Percentiles rank a stretch among this genome's conserved stretches.
Conservation (phyloP, 2,113 vertebrate genomes). For the Scophthalmus maximus region DNA sequence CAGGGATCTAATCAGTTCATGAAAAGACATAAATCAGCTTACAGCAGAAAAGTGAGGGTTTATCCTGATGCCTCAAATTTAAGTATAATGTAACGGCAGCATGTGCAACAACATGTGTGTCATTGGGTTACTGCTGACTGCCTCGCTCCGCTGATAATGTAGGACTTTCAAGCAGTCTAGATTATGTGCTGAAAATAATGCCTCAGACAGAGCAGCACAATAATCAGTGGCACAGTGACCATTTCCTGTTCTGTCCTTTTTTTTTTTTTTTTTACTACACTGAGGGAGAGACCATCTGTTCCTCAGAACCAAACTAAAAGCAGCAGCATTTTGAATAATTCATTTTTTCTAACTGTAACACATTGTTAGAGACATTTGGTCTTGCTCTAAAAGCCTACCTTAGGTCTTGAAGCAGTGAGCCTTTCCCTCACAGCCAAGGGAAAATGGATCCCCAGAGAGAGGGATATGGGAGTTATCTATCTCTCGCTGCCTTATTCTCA, state of each 20-base stretch:
- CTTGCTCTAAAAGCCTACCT: constrained; percentile 75
- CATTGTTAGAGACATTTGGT: constrained; percentile 68
- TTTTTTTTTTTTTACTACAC: constrained; percentile 22
- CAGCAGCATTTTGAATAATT: constrained; percentile 76
- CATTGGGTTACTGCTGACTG: constrained; percentile 64
- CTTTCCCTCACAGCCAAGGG: constrained; percentile 42
- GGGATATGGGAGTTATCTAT: constrained; percentile 51
- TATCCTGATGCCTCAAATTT: constrained; percentile 56
- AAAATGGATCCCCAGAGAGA: constrained; percentile 70
- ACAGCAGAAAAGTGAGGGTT: constrained; percentile 67
- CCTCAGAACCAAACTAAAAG: constrained; percentile 66
- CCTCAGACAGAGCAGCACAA: constrained; percentile 47
- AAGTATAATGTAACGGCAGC: constrained; percentile 57
- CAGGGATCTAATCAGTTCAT: constrained; percentile 55
- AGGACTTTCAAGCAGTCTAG: constrained; percentile 63
- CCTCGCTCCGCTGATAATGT: constrained; percentile 53
- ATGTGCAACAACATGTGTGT: constrained; percentile 63
- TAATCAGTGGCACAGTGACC: constrained; percentile 71
- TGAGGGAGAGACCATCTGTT: constrained; percentile 66
- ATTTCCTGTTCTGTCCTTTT: constrained; percentile 58
- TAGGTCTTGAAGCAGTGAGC: constrained; percentile 48
- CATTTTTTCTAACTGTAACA: constrained; percentile 72
- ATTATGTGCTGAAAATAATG: constrained; percentile 72
- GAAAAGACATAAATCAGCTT: constrained; percentile 76
- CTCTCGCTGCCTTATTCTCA: constrained; percentile 38